Evolutionary conservation across 1,140 invertebrate species (phyloP).

Genomic region (Cydia amplana): DNA sequence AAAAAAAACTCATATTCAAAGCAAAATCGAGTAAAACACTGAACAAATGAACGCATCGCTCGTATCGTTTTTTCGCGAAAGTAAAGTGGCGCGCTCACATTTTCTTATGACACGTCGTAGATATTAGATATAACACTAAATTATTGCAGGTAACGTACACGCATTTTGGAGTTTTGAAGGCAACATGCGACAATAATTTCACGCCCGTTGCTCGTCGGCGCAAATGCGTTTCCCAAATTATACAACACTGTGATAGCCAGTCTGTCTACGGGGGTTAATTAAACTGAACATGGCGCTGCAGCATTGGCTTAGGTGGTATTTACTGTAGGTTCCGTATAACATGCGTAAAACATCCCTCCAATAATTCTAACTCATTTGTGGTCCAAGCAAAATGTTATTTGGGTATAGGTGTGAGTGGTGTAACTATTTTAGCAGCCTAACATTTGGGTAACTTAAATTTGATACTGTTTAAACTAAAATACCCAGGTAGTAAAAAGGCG

Average conservation of each 20-base stretch:
- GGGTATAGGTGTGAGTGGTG: neutral
- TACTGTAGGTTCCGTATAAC: neutral
- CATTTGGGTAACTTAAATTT: too few species aligned
- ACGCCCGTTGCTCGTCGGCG: neutral
- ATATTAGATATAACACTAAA: too few species aligned
- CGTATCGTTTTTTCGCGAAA: too few species aligned
- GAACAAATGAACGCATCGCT: too few species aligned
- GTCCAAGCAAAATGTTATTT: neutral
- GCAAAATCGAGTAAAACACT: too few species aligned
- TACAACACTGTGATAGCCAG: neutral
- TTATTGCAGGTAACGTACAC: too few species aligned
- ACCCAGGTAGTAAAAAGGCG: neutral
- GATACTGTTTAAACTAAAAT: too few species aligned
- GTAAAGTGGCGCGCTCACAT: too few species aligned
- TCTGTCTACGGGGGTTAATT: neutral
- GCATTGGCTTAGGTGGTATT: neutral
- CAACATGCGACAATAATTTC: neutral
- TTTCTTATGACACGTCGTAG: too few species aligned
- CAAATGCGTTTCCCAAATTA: constrained; percentile 9
- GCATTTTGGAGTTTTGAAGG: too few species aligned
- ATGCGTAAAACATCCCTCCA: neutral
- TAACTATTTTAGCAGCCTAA: neutral
- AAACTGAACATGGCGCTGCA: neutral
- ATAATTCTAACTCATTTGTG: neutral
- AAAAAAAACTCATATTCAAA: too few species aligned